phyloP scores from a whole-genome alignment of 2,113 vertebrate species.

The Oriolus oriolus region DNA sequence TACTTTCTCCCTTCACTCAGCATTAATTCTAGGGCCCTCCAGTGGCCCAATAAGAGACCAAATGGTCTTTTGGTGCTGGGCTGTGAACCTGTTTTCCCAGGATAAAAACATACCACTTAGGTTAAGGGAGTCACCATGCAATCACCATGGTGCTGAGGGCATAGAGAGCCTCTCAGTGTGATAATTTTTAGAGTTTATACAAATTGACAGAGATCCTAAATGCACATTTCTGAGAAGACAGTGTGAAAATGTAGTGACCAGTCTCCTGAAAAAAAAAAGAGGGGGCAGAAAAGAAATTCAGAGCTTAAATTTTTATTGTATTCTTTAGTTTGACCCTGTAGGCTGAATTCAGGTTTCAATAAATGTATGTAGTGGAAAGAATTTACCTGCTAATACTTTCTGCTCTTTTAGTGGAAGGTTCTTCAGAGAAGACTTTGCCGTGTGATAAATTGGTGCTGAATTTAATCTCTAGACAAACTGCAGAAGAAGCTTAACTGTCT shows the following conservation, averaged over 20 bases:
- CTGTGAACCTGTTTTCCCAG: not conserved
- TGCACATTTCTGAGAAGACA: not conserved
- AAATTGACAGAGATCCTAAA: not conserved
- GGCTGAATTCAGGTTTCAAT: not conserved
- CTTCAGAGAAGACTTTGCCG: not conserved
- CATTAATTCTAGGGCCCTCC: not conserved
- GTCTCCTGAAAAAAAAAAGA: not conserved
- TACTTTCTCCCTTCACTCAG: not conserved
- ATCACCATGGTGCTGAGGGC: not conserved
- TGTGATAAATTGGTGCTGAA: not conserved
- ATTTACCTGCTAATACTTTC: not conserved
- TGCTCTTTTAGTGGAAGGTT: not conserved
- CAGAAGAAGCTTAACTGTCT: not conserved
- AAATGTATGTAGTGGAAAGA: not conserved
- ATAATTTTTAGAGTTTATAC: not conserved
- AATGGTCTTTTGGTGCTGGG: not conserved
- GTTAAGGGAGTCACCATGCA: not conserved
- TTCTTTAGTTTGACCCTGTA: not conserved
- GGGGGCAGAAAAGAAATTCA: not conserved
- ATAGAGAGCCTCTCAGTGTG: not conserved
- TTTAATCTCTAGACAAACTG: not conserved
- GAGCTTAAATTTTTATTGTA: not conserved
- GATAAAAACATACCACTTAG: not conserved
- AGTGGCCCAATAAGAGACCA: not conserved
- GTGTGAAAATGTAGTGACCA: not conserved